Evolutionary conservation across 1,140 invertebrate species (phyloP).

Genomic region (Diorhabda elongata): DNA sequence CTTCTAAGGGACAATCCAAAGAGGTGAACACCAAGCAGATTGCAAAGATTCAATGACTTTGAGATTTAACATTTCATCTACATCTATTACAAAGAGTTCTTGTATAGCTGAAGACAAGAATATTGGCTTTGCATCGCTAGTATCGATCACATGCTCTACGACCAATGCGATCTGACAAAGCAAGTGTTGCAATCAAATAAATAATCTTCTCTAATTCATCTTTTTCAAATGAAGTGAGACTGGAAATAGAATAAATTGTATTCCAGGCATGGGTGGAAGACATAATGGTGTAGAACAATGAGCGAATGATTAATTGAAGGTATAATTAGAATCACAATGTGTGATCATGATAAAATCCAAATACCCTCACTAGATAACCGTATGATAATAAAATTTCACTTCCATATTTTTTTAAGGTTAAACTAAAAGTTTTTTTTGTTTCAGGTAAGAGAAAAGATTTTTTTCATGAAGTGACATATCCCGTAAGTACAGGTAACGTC

Average conservation of each 20-base stretch:
- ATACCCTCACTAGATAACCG: no score
- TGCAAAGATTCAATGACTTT: constrained; percentile 12
- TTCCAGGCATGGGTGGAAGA: constrained; percentile 6
- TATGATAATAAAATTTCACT: no score
- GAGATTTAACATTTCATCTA: constrained; percentile 8
- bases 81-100: constrained; percentile 6
- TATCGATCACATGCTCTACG: constrained; percentile 11
- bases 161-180: constrained; percentile 8
- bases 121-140: constrained; percentile 12
- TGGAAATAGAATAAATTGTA: constrained; percentile 8
- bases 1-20: constrained; percentile 17
- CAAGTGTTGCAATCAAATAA: constrained; percentile 4
- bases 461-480: no score
- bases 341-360: no score
- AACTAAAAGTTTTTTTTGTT: no score
- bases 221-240: background rate
- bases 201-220: background rate
- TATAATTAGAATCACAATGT: constrained; percentile 13
- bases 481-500: no score
- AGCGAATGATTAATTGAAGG: constrained; percentile 11
- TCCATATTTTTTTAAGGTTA: no score
- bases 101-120: constrained; percentile 4
- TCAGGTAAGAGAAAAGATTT: no score
- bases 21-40: constrained; percentile 5
- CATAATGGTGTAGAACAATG: background rate